Conservation (phyloP, 2,113 vertebrate genomes). For the Regulus satrapa region DNA sequence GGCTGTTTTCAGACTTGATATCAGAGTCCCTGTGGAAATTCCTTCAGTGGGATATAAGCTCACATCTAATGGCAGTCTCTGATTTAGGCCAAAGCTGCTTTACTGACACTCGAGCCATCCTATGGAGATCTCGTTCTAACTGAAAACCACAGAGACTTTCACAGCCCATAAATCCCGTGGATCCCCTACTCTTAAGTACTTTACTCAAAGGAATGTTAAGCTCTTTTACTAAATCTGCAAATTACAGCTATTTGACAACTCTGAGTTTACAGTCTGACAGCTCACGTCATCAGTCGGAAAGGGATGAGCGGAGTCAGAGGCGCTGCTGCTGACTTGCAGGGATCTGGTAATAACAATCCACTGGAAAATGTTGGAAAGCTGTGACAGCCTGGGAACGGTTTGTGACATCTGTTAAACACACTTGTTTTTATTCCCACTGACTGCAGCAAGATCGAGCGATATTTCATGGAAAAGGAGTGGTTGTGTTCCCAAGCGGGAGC, state of each 20-base stretch:
- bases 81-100: slow-evolving; percentile 22
- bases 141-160: not conserved
- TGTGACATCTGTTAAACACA: not conserved
- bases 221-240: slow-evolving; percentile 44
- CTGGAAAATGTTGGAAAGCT: not conserved
- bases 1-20: not conserved
- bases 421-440: not conserved
- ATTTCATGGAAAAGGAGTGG: not conserved
- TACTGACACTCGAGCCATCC: not conserved
- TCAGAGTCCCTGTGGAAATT: not conserved
- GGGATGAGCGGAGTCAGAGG: not conserved
- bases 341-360: not conserved
- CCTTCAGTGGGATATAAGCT: not conserved
- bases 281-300: not conserved
- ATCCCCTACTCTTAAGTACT: slow-evolving; percentile 1
- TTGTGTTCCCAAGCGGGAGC: not conserved
- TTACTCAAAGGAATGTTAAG: slow-evolving; percentile 44
- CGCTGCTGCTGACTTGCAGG: not conserved
- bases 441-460: not conserved
- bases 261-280: slow-evolving; percentile 34
- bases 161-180: not conserved
- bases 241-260: slow-evolving; percentile 15
- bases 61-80: not conserved
- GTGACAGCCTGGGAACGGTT: not conserved
- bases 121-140: not conserved